Evolutionary conservation across 2,888 invertebrate species (phyloP), one percentile per base, ranked within the genome.

Genomic region (Pedicia rivosa): DNA sequence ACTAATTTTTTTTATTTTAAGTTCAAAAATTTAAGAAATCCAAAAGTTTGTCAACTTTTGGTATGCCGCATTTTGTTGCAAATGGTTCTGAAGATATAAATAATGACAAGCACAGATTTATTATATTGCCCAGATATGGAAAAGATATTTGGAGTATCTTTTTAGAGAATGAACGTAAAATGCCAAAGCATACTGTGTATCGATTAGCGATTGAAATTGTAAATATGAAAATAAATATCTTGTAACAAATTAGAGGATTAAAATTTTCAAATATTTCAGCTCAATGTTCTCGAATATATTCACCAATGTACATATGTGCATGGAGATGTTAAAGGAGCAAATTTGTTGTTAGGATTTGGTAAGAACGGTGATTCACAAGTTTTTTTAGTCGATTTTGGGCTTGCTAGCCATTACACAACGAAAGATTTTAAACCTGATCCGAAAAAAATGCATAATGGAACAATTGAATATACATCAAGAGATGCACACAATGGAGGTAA

Each of bases 401-500:
- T 97, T 26, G 92, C 90, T 0, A 72, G 76, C 10, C 74, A 75
- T 45, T 80, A 73, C 46, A 71, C 70, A 3, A 77, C 75, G 1
- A 81, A 80, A 49, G 78, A 78, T 39, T 90, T 82, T 55, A 86
- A 84, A 55, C 77, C 81, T 0, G 87, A 95, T 61, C 83, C 86
- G 0, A 84, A 84, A 48, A 81, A 78, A 55, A 91, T 90, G 42
- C 95, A 98, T 55, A 86, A 98, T 59, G 98, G 98, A 1, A 98
- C 98, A 0, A 81, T 94, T 42, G 92, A 97, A 53, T 98, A 91
- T 55, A 87, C 92, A 0, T 94, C 94, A 46, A 66, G 88, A 41
- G 98, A 98, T 67, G 94, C 94, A 4, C 98, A 98, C 63, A 68
- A 78, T 46, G 97, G 97, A 58, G n/a, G n/a, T n/a, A n/a, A n/a